Base-by-base conservation (phyloP, 2,113 vertebrate species). In the Brienomyrus brachyistius region DNA sequence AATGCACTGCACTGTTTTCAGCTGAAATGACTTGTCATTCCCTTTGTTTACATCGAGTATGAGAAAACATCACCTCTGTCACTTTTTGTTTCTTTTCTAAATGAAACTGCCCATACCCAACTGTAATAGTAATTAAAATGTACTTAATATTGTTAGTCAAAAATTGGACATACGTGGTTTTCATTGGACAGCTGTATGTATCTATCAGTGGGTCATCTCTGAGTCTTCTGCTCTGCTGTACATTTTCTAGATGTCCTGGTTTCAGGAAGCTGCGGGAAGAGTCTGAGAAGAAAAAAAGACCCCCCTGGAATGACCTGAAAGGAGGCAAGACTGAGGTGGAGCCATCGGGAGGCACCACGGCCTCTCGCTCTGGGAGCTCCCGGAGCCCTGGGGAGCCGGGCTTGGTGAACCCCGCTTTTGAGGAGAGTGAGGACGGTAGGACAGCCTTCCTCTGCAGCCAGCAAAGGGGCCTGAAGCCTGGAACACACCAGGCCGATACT, bases 341-440 rank as follows among this genome's bases (percentile, higher is more conserved):
- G 91, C 70, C 90, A 1, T 90, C 92, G n/a, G 93, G 92, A 51
- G 95, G 95, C 27, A 96, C 93, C 15, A 52, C 93, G 0, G 84
- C 74, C 8, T 89, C 93, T 59, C 93, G 94, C 88, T 92, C 92
- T 35, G 82, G 91, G 74, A 88, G 85, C 15, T 48, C 86, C 66
- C 90, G 94, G 54, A 94, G 94, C 80, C 93, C 90, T 50, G 94
- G 96, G 0, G 97, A 98, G 89, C 96, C 98, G 7, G 97, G 97
- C 0, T 91, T 98, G 89, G 96, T 98, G 66, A 98, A 98, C 92
- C 97, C 97, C 84, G 97, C 97, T 62, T 98, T 96, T 92, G 98
- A 98, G 92, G 98, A 97, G 94, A 94, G 94, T 82, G 98, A 98
- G 91, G 97, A 98, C 88, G 98, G 97, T 98, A 95, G 91, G 94